These are phyloP conservation scores for Sicus ferrugineus DNA, from an alignment of 2,888 invertebrate species.

Conservation along the genomic window DNA sequence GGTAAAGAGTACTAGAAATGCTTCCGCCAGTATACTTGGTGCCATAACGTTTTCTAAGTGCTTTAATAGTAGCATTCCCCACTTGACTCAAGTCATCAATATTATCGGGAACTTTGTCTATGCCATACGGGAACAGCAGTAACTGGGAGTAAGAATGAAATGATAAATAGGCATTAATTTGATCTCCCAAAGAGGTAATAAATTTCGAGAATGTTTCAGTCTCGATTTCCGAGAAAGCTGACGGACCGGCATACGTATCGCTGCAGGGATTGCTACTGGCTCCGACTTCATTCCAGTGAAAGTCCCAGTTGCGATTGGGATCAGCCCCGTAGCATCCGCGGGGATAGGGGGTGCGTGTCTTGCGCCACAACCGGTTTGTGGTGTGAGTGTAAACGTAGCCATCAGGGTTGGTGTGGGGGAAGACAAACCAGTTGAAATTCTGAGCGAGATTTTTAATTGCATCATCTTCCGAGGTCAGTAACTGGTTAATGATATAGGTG, in stretches of 20 bases:
- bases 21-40: constrained; percentile 64
- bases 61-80: constrained; percentile 49
- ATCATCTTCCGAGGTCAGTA: constrained; percentile 67
- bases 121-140: constrained; percentile 72
- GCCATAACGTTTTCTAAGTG: constrained; percentile 59
- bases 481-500: constrained; percentile 70
- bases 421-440: constrained; percentile 76
- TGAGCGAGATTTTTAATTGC: constrained; percentile 66
- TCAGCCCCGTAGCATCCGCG: constrained; percentile 72
- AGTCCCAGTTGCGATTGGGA: constrained; percentile 81
- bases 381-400: constrained; percentile 73
- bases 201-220: constrained; percentile 68
- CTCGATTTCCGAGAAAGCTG: constrained; percentile 77
- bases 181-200: constrained; percentile 65
- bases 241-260: constrained; percentile 73
- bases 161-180: constrained; percentile 72
- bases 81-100: constrained; percentile 65
- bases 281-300: constrained; percentile 72
- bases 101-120: constrained; percentile 65
- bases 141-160: constrained; percentile 80
- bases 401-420: constrained; percentile 81
- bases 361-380: constrained; percentile 71
- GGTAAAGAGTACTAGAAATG: constrained; percentile 66
- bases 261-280: constrained; percentile 69
- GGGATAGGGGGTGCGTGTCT: constrained; percentile 69